phyloP scores from a whole-genome alignment of 2,113 vertebrate genomes.

The Prionailurus bengalensis region DNA sequence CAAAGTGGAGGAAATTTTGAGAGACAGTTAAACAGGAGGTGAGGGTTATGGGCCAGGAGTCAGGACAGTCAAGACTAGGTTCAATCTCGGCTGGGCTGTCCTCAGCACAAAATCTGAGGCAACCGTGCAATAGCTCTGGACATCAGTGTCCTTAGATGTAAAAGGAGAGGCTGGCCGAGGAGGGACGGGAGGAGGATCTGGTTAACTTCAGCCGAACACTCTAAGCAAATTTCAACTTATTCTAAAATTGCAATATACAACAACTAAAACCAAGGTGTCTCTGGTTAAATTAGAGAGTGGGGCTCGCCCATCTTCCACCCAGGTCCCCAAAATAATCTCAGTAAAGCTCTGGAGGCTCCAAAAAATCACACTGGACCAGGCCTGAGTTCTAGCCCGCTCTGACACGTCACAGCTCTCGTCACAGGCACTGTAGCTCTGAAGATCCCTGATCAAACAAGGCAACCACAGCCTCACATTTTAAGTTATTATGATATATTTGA shows the following conservation, averaged over 20 bases:
- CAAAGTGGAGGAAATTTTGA: not conserved
- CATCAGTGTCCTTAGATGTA: not conserved
- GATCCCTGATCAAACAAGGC: not conserved
- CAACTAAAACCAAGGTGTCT: slow-evolving; percentile 45
- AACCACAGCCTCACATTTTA: not conserved
- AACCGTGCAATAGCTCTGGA: not conserved
- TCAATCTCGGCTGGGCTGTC: not conserved
- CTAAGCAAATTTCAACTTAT: not conserved
- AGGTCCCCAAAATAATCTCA: not conserved
- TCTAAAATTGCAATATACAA: slow-evolving; percentile 8
- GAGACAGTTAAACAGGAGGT: not conserved
- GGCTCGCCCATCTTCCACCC: not conserved
- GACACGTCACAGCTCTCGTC: not conserved
- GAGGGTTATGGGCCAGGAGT: slow-evolving; percentile 19
- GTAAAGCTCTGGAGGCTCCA: not conserved
- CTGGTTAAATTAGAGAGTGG: slow-evolving; percentile 15
- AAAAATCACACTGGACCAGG: not conserved
- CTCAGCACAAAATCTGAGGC: not conserved
- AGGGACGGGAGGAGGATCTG: not conserved
- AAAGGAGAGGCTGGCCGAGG: not conserved
- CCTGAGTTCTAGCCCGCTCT: not conserved
- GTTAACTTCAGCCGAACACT: not conserved
- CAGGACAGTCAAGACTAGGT: not conserved
- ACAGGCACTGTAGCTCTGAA: not conserved
- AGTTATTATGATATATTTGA: slow-evolving; percentile 38